Evolutionary conservation across 2,113 vertebrate species (phyloP).

Genomic region (Campylomormyrus tamandua): DNA sequence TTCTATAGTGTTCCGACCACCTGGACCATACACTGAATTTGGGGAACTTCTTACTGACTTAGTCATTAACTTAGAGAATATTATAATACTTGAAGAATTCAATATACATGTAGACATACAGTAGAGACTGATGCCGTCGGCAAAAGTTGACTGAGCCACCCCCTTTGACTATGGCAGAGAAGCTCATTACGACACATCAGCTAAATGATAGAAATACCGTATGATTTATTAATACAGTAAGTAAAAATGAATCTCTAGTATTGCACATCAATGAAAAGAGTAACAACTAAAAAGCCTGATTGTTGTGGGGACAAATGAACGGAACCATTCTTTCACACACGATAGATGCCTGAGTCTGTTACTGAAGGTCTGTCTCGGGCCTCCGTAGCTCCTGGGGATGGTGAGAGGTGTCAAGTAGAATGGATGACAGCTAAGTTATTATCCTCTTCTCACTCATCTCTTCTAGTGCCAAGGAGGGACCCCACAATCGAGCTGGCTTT

Average conservation of each 20-base stretch:
- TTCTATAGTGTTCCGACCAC: not conserved
- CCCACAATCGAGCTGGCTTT: no score
- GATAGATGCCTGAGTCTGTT: not conserved
- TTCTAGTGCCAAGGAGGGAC: not conserved
- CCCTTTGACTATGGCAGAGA: not conserved
- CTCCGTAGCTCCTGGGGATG: not conserved
- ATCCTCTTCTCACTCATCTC: not conserved
- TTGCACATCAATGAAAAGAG: no score
- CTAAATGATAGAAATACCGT: not conserved
- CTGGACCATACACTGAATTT: not conserved
- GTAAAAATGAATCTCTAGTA: not conserved
- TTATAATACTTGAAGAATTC: not conserved
- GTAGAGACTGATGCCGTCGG: not conserved
- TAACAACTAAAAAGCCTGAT: no score
- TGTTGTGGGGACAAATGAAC: no score
- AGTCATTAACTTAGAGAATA: not conserved
- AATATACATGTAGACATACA: not conserved
- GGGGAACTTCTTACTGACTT: not conserved
- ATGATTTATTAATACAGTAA: not conserved
- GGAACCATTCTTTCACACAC: no score
- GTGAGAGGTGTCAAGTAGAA: not conserved
- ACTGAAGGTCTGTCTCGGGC: not conserved
- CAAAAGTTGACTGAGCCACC: not conserved
- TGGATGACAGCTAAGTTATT: not conserved
- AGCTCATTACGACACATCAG: not conserved